Conservation (phyloP, 1,140 invertebrate genomes). For the Micrasema longulum region DNA sequence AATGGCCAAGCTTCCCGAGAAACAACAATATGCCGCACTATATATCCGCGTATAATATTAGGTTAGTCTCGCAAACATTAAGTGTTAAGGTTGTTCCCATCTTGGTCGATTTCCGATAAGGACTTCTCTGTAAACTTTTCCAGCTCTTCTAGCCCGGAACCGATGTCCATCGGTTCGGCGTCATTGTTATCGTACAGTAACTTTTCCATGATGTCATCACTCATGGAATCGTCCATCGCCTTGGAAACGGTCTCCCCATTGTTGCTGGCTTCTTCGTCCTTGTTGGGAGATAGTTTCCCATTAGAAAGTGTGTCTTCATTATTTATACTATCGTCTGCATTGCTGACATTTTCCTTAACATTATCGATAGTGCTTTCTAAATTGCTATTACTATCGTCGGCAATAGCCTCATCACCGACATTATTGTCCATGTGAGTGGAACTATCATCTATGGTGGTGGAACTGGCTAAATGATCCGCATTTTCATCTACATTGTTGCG, state of each 20-base stretch:
- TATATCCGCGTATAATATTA: too few relatives aligned
- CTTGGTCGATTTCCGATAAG: neutral
- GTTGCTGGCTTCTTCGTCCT: conserved; percentile 10
- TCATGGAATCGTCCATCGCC: conserved; percentile 55
- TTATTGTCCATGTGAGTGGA: too few relatives aligned
- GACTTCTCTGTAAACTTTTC: conserved; percentile 9
- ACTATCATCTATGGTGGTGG: too few relatives aligned
- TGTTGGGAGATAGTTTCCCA: neutral
- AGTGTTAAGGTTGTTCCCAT: neutral
- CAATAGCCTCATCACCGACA: too few relatives aligned
- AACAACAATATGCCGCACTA: too few relatives aligned
- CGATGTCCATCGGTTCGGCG: neutral
- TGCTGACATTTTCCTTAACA: neutral
- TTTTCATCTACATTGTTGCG: too few relatives aligned
- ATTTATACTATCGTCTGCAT: conserved; percentile 19
- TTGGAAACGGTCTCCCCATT: neutral
- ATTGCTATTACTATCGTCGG: too few relatives aligned
- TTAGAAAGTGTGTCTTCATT: conserved; percentile 5
- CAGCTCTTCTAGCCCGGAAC: neutral
- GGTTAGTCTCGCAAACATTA: too few relatives aligned
- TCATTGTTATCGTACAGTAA: conserved; percentile 57
- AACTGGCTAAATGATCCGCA: too few relatives aligned
- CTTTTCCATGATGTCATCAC: conserved; percentile 60
- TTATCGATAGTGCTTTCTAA: too few relatives aligned
- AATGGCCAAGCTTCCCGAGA: too few relatives aligned